phyloP scores from a whole-genome alignment of 37 sponge, comb jelly and placozoan species.

The Axinella damicornis region DNA sequence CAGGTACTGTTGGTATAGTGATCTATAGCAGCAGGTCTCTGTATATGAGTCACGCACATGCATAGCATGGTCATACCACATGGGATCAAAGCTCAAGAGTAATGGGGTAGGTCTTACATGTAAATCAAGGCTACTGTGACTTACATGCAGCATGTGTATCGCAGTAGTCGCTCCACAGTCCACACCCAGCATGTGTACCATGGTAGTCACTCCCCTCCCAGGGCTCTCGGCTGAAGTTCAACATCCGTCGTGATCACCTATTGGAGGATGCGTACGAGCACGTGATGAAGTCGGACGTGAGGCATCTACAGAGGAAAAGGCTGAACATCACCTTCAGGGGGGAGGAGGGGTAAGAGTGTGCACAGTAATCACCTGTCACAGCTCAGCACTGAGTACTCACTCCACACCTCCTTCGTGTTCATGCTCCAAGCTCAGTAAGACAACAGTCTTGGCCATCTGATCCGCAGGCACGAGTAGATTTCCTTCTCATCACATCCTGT shows the following conservation, averaged over 20 bases:
- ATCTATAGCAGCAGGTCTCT: too few species aligned
- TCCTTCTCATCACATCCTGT: neutral
- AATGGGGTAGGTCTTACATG: too few species aligned
- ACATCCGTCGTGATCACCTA: constrained; percentile 84
- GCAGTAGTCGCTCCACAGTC: too few species aligned
- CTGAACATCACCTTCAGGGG: constrained; percentile 81
- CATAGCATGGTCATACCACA: too few species aligned
- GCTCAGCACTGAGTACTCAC: too few species aligned
- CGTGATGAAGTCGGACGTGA: constrained; percentile 60
- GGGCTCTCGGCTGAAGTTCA: constrained; percentile 73
- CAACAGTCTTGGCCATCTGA: constrained; percentile 42
- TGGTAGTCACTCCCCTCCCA: constrained; percentile 14
- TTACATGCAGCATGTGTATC: too few species aligned
- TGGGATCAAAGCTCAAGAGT: too few species aligned
- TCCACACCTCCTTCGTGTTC: neutral
- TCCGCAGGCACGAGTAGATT: constrained; percentile 48
- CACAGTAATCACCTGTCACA: too few species aligned
- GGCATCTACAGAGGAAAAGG: constrained; percentile 80
- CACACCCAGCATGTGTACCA: too few species aligned
- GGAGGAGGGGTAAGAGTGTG: constrained; percentile 82
- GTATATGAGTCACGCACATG: too few species aligned
- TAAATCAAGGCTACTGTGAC: too few species aligned
- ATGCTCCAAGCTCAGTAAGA: constrained; percentile 5
- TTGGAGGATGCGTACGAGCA: constrained; percentile 85
- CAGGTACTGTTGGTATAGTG: too few species aligned